Conservation (phyloP, 2,797 vertebrate genomes). For the Bufotes viridis region DNA sequence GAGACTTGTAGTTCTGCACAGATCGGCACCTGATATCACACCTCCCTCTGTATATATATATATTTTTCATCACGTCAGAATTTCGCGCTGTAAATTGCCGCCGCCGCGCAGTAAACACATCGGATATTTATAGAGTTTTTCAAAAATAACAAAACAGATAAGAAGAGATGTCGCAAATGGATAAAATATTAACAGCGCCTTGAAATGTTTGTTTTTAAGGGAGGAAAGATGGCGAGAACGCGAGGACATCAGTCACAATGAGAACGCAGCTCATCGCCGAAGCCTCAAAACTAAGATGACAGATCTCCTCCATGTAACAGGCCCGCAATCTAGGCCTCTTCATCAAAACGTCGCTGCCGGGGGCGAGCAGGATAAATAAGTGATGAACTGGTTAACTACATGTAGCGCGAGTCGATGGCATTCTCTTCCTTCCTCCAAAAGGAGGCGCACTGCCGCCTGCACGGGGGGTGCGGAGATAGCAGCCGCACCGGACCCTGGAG, state of each 20-base stretch:
- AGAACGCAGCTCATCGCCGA: not conserved
- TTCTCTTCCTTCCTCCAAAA: not conserved
- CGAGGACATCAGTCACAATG: conserved; percentile 6
- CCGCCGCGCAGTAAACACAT: not conserved
- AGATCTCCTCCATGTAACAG: not conserved
- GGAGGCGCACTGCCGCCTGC: not conserved
- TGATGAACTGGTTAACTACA: not conserved
- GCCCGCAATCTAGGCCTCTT: not conserved
- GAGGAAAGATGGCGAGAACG: not conserved
- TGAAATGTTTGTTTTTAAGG: conserved; percentile 7
- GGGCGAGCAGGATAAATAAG: not conserved
- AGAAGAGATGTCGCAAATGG: conserved; percentile 4
- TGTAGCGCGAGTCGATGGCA: not conserved
- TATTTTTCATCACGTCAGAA: not conserved
- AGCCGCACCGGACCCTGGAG: too few relatives aligned
- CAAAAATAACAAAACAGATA: conserved; percentile 34
- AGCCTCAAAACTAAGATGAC: not conserved
- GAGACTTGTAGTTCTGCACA: not conserved
- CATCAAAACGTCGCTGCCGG: not conserved
- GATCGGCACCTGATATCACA: too few relatives aligned
- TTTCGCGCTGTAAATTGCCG: not conserved
- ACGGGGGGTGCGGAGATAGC: too few relatives aligned
- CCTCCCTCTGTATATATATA: too few relatives aligned
- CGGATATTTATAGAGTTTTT: conserved; percentile 6
- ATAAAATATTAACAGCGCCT: conserved; percentile 25